Base-by-base conservation (phyloP, 2,113 vertebrate genomes). In the Sula dactylatra region DNA sequence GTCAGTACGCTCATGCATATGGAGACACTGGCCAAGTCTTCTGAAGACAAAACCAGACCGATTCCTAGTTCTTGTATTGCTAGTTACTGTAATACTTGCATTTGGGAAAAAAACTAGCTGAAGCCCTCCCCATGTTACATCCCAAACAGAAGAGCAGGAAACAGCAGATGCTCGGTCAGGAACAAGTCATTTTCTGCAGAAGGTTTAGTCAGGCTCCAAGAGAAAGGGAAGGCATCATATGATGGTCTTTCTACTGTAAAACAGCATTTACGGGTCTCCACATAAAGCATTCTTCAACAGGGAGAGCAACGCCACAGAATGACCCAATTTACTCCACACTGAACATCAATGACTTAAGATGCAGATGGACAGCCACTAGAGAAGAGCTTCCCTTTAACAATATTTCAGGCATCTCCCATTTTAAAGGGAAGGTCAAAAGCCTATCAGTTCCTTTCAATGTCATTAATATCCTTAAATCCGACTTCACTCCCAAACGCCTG, bases 371-470 rank as follows among this genome's bases (percentile, higher is more conserved):
- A 13, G 64, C 32, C 12, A 1, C 38, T 4, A 10, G 36, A 49
- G 22, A 34, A 7, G 32, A 49, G 62, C 62, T 50, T 50, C 19
- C 45, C 55, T 7, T 21, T 13, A 2, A 3, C 18, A 5, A 21
- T 0, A 21, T 11, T 18, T 13, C 40, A 12, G 1, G 4, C 34
- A 16, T 4, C 82, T 25, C 47, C 44, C 71, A 13, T 38, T 36
- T 38, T 7, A 17, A n/a, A 18, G 6, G 56, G 3, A 34, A 11
- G 44, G 31, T 17, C 71, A 36, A 40, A 26, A 52, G 6, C 31
- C 44, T 2, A 11, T 0, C 18, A 2, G 13, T 2, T 34, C 27
- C 36, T 21, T 13, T 31, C 15, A 34, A 3, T 0, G 1, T 4
- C 55, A 38, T 4, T 25, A 32, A 27, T 4, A 3, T 3, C n/a